phyloP scores from a whole-genome alignment of 2,888 invertebrate species.

The Ariolimax columbianus region DNA sequence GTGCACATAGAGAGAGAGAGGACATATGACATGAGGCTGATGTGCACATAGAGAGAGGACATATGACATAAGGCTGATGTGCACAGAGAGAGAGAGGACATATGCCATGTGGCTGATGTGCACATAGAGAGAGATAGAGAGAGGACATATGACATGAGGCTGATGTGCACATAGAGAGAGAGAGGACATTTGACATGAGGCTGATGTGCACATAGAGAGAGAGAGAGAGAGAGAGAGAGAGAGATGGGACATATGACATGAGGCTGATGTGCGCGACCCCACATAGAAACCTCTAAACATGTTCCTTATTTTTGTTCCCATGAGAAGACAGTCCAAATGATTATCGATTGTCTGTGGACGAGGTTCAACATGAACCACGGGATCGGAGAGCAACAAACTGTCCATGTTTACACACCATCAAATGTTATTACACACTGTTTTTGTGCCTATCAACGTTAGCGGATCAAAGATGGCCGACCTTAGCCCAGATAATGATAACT shows the following conservation, averaged over 20 bases:
- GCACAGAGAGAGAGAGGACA: too few species aligned
- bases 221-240: not conserved
- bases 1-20: too few species aligned
- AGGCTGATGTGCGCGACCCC: not conserved
- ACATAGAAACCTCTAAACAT: not conserved
- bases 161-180: too few species aligned
- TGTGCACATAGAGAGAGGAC: too few species aligned
- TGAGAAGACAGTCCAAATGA: not conserved
- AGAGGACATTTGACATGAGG: too few species aligned
- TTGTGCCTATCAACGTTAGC: not conserved
- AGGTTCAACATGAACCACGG: not conserved
- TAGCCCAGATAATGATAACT: too few species aligned
- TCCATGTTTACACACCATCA: not conserved
- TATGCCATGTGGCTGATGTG: too few species aligned
- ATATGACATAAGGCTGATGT: too few species aligned
- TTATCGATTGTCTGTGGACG: not conserved
- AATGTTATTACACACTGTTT: constrained; percentile 4
- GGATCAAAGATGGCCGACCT: not conserved
- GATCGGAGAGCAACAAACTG: not conserved
- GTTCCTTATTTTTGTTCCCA: not conserved
- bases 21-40: too few species aligned
- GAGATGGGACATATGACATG: not conserved
- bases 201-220: not conserved
- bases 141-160: too few species aligned
- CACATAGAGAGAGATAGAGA: too few species aligned